Evolutionary conservation across 2,888 invertebrate species (phyloP), one percentile per base, ranked within the genome.

Genomic region (Steinernema carpocapsae): DNA sequence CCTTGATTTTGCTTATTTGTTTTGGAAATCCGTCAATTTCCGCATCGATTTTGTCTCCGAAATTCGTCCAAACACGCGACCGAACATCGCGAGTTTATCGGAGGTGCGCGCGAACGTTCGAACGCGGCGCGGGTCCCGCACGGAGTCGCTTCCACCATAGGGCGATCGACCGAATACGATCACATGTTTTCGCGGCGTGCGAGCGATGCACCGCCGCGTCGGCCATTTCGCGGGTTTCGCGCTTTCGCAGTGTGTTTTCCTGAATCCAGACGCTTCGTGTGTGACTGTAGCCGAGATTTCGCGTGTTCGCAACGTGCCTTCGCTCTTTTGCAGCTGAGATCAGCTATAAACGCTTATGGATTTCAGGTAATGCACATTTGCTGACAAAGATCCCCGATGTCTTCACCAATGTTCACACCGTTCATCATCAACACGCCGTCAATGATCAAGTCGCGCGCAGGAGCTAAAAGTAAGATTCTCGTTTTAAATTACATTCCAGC

Each of bases 321-420:
- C 10, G 26, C 32, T n/a, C 52, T 52, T 22, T n/a, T 12, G 24
- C 24, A 12, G 24, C 2, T 4, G 2, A 24, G 6, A n/a, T 10
- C 29, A 6, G 7, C 26, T 26, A 14, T 17, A 7, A 17, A 3
- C 3, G 64, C 26, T n/a, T 12, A 2, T 32, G 17, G 64, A n/a
- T 32, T 64, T 37, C 29, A 37, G 64, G 64, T 64, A 64, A 64
- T 64, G 64, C 64, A 29, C 14, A 17, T 64, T 64, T 22, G 26
- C 7, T 64, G 64, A 64, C 64, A 32, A 3, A 52, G 10, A 37
- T 37, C 48, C 12, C 32, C 10, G 7, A 64, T 64, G 64, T 64
- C 64, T 17, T 64, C 64, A 32, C 64, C 64, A 29, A 64, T 64
- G 64, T 64, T 64, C 64, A 64, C 64, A 64, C 64, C 64, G 6